Base-by-base conservation (phyloP, 2,888 invertebrate species). In the Eupithecia insigniata region DNA sequence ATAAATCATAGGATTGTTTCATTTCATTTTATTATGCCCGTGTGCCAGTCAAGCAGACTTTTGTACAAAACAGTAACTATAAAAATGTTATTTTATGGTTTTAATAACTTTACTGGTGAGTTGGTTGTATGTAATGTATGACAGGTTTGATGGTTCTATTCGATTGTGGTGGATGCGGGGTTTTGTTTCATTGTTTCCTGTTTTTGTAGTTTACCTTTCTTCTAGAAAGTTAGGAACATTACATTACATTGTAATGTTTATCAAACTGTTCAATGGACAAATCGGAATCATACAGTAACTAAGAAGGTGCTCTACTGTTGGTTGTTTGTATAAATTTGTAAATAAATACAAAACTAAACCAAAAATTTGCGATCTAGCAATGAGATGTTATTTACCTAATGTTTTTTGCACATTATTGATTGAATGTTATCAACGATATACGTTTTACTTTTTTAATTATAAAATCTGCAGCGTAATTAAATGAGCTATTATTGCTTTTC, bases 1-100 rank as follows among this genome's bases (percentile, higher is more conserved):
- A 92, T 92, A 92, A 92, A 92, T 92, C 92, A 92, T 84, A 78
- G 88, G 86, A 92, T 91, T 90, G 91, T 92, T 91, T 91, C 90
- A 92, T 92, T 90, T 87, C 89, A 90, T 92, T 92, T 91, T 91
- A 92, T 92, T 90, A 90, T 88, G 79, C 86, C 73, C 79, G 85
- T 82, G 84, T 86, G 87, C 89, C 88, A 84, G 90, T 90, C 90
- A 90, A 85, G 79, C 81, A 82, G 84, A 84, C 85, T 87, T 87
- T 86, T 83, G 85, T 86, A 84, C 87, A 83, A 86, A 87, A 84
- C 84, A 84, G 82, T 81, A 83, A 88, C 85, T 85, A 88, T 90
- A 90, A 89, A 90, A 90, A 85, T 80, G 80, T 80, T 85, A 84
- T 86, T 90, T 89, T 87, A 88, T 86, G 83, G 80, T 82, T 86